phyloP scores from a whole-genome alignment of 2,888 invertebrate species.

The Parnassius apollo region DNA sequence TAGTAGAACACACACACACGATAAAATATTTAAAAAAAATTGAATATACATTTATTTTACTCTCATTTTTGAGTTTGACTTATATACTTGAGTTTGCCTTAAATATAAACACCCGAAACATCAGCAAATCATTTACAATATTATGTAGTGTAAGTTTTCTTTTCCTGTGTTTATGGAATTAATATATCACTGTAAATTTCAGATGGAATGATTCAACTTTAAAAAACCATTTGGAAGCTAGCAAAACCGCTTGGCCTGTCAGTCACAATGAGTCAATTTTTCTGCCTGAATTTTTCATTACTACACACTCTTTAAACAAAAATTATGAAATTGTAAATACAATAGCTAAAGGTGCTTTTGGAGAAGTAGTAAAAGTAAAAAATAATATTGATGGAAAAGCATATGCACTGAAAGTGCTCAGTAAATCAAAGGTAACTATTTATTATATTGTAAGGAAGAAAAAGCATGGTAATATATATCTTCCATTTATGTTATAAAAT shows the following conservation, averaged over 20 bases:
- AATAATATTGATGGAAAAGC: constrained; percentile 83
- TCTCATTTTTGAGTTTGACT: too few relatives aligned
- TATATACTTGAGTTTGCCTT: too few relatives aligned
- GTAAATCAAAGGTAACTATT: constrained; percentile 85
- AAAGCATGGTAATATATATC: too few relatives aligned
- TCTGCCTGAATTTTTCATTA: constrained; percentile 92
- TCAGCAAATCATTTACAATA: too few relatives aligned
- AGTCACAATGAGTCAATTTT: constrained; percentile 91
- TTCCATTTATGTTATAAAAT: too few relatives aligned
- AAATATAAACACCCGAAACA: too few relatives aligned
- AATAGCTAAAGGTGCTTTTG: constrained; percentile 94
- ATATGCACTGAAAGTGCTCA: constrained; percentile 93
- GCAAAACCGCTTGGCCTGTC: constrained; percentile 91
- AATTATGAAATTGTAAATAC: constrained; percentile 85
- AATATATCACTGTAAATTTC: constrained; percentile 34
- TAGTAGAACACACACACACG: constrained; percentile 43
- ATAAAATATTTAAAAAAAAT: too few relatives aligned
- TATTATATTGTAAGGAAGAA: not conserved
- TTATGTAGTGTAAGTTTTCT: too few relatives aligned
- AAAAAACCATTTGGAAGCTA: constrained; percentile 77
- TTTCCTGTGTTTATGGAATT: too few relatives aligned
- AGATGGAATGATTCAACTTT: constrained; percentile 86
- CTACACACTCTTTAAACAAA: constrained; percentile 79
- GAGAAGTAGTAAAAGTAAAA: constrained; percentile 91
- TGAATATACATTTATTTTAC: too few relatives aligned